Percentiles rank a stretch among this genome's conserved stretches.
phyloP scores from a whole-genome alignment of 2,797 vertebrate species.

The Pseudochromis fuscus region DNA sequence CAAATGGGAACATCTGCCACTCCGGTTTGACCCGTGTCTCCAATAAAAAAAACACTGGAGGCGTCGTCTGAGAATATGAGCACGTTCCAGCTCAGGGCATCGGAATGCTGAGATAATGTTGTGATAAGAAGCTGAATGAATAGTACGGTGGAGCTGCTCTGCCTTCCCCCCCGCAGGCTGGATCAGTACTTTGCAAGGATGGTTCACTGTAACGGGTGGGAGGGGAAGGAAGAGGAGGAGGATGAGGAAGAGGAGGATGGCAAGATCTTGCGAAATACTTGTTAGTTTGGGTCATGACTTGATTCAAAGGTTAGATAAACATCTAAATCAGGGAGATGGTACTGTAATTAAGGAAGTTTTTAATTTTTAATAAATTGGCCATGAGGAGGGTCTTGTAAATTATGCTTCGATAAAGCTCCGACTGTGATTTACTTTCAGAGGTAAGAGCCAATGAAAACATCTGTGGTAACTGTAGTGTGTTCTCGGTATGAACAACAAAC shows the following conservation, averaged over 20 bases:
- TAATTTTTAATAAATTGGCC: background rate
- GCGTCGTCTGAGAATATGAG: conserved; percentile 78
- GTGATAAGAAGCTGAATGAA: conserved; percentile 77
- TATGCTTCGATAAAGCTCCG: conserved; percentile 15
- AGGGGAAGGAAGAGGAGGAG: conserved; percentile 7
- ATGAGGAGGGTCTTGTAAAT: background rate
- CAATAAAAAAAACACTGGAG: conserved; percentile 66
- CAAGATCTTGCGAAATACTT: conserved; percentile 30
- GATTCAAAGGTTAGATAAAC: conserved; percentile 16
- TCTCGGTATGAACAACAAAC: background rate
- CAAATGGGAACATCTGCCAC: conserved; percentile 83
- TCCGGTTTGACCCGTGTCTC: conserved; percentile 68
- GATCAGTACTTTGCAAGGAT: conserved; percentile 64
- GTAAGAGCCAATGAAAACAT: conserved; percentile 13
- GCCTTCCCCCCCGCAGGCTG: conserved; percentile 45
- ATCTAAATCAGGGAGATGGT: conserved; percentile 24
- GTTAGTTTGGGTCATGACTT: conserved; percentile 31
- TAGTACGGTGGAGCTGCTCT: conserved; percentile 57
- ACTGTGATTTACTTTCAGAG: background rate
- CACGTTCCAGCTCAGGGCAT: conserved; percentile 82
- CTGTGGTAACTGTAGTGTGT: background rate
- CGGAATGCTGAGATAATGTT: conserved; percentile 84
- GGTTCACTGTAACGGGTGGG: conserved; percentile 15
- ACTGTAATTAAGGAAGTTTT: conserved; percentile 6
- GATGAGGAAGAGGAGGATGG: conserved; percentile 18